A percentile compares a stretch with the other conserved stretches of the same genome.
Evolutionary conservation across 2,888 invertebrate genomes (phyloP).

Genomic region (Augiades crinisus): DNA sequence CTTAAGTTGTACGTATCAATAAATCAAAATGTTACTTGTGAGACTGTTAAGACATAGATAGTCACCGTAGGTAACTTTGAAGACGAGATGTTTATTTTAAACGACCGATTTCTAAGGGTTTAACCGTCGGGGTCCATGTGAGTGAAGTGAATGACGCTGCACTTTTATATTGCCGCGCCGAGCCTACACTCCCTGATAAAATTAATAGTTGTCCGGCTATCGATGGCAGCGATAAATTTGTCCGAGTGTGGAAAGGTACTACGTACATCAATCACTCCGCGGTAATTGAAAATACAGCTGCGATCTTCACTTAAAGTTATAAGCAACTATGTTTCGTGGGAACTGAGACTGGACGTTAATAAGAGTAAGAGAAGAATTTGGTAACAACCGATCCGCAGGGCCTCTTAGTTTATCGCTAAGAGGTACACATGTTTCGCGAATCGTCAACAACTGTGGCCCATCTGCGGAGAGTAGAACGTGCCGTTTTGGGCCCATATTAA

Average conservation of each 20-base stretch:
- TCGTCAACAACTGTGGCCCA: slow-evolving; percentile 66
- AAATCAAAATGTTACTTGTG: slow-evolving; percentile 62
- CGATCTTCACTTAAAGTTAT: slow-evolving; percentile 52
- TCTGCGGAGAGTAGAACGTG: slow-evolving; percentile 75
- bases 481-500: slow-evolving; percentile 72
- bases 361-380: neutral
- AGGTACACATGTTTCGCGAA: slow-evolving; percentile 69
- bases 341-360: neutral
- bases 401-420: slow-evolving; percentile 40
- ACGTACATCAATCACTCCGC: slow-evolving; percentile 63
- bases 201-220: slow-evolving; percentile 65
- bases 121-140: slow-evolving; percentile 50
- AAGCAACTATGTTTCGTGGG: slow-evolving; percentile 29
- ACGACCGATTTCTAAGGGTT: slow-evolving; percentile 62
- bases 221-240: slow-evolving; percentile 70
- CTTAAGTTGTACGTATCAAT: slow-evolving; percentile 45
- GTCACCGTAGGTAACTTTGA: slow-evolving; percentile 56
- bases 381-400: slow-evolving; percentile 29
- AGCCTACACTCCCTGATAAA: slow-evolving; percentile 53
- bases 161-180: slow-evolving; percentile 50
- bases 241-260: slow-evolving; percentile 60
- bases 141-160: slow-evolving; percentile 67
- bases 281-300: slow-evolving; percentile 71
- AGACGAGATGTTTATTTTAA: slow-evolving; percentile 71
- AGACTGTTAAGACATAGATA: slow-evolving; percentile 48